Percentiles rank a stretch among this genome's conserved stretches.
phyloP scores from a whole-genome alignment of 2,797 vertebrate genomes.

The Glyptemys insculpta region DNA sequence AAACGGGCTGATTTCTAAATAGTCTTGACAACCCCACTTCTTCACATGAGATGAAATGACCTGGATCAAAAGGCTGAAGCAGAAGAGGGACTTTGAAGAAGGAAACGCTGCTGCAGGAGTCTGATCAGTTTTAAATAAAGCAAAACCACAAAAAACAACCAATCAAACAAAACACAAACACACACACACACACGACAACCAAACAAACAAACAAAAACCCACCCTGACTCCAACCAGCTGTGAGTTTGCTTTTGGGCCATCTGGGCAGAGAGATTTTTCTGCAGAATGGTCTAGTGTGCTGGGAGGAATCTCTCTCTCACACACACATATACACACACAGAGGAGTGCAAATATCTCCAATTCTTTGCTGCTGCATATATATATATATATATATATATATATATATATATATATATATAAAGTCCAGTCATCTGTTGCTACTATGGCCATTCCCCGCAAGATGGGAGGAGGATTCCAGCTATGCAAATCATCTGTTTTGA shows the following conservation, averaged over 20 bases:
- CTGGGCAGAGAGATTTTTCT: constrained; percentile 12
- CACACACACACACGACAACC: too few species aligned
- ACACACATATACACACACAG: neutral
- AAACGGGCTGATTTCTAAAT: neutral
- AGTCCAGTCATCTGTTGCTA: neutral
- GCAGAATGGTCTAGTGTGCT: neutral
- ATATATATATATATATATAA: neutral
- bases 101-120: neutral
- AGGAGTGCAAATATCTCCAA: neutral
- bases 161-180: neutral
- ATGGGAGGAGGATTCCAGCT: neutral
- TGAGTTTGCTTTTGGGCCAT: constrained; percentile 28
- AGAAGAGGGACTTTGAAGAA: neutral
- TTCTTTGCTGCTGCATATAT: neutral
- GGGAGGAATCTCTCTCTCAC: neutral
- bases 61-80: neutral
- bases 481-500: constrained; percentile 33
- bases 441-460: neutral
- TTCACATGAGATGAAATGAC: neutral
- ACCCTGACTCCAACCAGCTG: constrained; percentile 31
- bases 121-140: neutral
- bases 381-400: too few species aligned
- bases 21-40: neutral
- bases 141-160: neutral
- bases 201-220: neutral